Conservation (phyloP, 2,888 invertebrate genomes). For the Noctua comes region DNA sequence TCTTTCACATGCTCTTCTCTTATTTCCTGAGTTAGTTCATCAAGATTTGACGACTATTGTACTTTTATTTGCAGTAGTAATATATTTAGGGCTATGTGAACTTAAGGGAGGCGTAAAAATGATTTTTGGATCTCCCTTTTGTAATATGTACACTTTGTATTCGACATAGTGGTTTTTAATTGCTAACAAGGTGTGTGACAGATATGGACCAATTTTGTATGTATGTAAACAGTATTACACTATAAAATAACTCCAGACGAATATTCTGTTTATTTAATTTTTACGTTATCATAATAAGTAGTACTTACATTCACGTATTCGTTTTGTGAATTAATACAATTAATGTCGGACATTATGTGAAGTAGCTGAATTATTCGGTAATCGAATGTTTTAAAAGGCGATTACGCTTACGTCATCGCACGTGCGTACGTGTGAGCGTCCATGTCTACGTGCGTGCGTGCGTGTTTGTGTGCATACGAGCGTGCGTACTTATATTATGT, state of each 20-base stretch:
- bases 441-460: not conserved
- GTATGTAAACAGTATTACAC: slow-evolving; percentile 58
- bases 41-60: slow-evolving; percentile 4
- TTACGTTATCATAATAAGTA: slow-evolving; percentile 29
- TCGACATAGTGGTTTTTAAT: slow-evolving; percentile 13
- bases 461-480: not conserved
- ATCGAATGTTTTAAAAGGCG: slow-evolving; percentile 36
- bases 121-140: slow-evolving; percentile 6
- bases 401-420: slow-evolving; percentile 16
- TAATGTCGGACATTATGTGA: slow-evolving; percentile 52
- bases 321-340: slow-evolving; percentile 50
- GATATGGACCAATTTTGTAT: slow-evolving; percentile 53
- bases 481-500: slow-evolving; percentile 11
- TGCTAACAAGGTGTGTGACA: slow-evolving; percentile 41
- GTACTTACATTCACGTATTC: slow-evolving; percentile 25
- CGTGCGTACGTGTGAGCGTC: not conserved
- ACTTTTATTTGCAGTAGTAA: slow-evolving; percentile 17
- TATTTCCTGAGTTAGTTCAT: not conserved
- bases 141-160: slow-evolving; percentile 24
- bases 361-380: slow-evolving; percentile 54
- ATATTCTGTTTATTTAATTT: slow-evolving; percentile 25
- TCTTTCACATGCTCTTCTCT: slow-evolving; percentile 49
- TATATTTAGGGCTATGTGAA: not conserved
- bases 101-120: not conserved
- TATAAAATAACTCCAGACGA: slow-evolving; percentile 26